These are phyloP conservation scores for Silurus asotus DNA, from an alignment of 2,113 vertebrate species.

Conservation along the genomic window DNA sequence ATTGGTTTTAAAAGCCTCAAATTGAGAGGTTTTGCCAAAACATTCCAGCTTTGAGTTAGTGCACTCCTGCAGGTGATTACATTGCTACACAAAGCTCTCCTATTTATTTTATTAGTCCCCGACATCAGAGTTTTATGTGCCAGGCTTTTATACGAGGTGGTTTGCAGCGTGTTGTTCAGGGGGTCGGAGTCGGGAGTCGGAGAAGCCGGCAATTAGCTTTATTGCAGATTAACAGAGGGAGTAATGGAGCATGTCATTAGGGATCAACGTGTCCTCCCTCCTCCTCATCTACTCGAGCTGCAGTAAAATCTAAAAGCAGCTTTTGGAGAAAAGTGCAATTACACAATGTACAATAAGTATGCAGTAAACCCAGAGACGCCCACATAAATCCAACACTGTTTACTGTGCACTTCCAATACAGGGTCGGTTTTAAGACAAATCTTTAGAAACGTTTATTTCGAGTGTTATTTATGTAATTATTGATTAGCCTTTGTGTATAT, in stretches of 20 bases:
- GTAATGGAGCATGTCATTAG: slow-evolving; percentile 70
- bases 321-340: slow-evolving; percentile 1
- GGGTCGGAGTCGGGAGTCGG: slow-evolving; percentile 41
- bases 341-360: neutral
- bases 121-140: slow-evolving; percentile 5
- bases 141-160: neutral
- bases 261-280: slow-evolving; percentile 64
- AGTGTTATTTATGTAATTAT: neutral
- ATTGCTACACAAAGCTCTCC: neutral
- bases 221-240: slow-evolving; percentile 69
- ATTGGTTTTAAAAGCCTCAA: neutral
- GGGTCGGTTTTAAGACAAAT: neutral
- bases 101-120: slow-evolving; percentile 1
- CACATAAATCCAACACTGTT: neutral
- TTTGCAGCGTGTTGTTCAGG: slow-evolving; percentile 19
- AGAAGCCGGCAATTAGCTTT: slow-evolving; percentile 67
- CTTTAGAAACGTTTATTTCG: neutral
- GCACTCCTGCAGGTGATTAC: slow-evolving; percentile 27
- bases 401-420: neutral
- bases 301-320: neutral
- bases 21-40: neutral
- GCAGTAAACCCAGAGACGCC: neutral
- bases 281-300: neutral
- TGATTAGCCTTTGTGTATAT: neutral
- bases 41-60: neutral